Evolutionary conservation across 2,797 vertebrate genomes (phyloP), one percentile per base, ranked within the genome.

Genomic region (Gila robusta): DNA sequence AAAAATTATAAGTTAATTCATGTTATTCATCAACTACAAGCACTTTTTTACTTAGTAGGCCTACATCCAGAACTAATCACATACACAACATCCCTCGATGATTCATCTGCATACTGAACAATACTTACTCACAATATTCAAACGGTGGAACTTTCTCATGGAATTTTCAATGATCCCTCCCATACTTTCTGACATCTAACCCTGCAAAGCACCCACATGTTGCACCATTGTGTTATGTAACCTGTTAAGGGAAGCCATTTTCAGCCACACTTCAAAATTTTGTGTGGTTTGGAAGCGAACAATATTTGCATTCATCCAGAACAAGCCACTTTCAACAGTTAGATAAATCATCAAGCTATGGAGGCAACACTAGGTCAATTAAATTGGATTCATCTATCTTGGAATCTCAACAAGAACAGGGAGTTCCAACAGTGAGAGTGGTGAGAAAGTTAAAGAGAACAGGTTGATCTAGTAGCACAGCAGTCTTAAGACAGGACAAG

Each of bases 191-290:
- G 66, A 21, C 14, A 37, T 71, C 7, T 89, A 72, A 88, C 66
- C 86, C 70, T 28, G 89, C 78, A 54, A 49, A 37, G 72, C 79
- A 86, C 78, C 85, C 87, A 90, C 39, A 84, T 54, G 81, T 80
- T n/a, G 82, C 76, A 52, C 19, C 52, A 81, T 80, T 67, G 54
- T 59, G 88, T 90, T 87, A 88, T 62, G 37, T 82, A 91, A 91
- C 82, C 88, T 76, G 56, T 81, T 80, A 79, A 87, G 74, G 41
- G 56, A 86, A 87, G 62, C 84, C 82, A 82, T 88, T 89, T 90
- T 89, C 79, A 56, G 79, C 71, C 81, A 54, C 80, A 85, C 32
- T 86, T 84, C 37, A 52, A 70, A 88, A 84, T 79, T 54, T 16
- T 35, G 79, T 77, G 72, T 86, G 83, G 83, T 87, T 37, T 74